Evolutionary conservation across 2,113 vertebrate species (phyloP), one percentile per base, ranked within the genome.

Genomic region (Odobenus rosmarus): DNA sequence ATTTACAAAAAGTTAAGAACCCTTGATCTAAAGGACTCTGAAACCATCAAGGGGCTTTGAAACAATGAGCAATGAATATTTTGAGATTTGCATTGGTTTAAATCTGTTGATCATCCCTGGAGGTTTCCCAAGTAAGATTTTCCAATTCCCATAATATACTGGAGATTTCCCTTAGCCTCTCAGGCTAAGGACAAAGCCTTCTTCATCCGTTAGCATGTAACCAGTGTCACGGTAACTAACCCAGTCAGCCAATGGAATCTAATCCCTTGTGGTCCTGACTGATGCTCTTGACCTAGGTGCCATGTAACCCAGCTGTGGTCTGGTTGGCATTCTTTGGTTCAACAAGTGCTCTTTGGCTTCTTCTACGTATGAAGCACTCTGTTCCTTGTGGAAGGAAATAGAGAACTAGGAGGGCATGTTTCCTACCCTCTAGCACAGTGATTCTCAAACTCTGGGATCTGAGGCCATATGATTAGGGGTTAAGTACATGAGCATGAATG

Each of bases 31-130:
- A 94, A 90, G 42, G 51, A 76, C 64, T 64, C 57, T 24, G 51
- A 79, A 79, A 53, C 21, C 26, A 82, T 82, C 83, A 77, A 82
- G 15, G 51, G 42, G 36, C 49, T 93, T 92, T 76, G 19, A 28
- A 88, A 90, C 33, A 87, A 69, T 46, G 69, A 53, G 33, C 33
- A 69, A 46, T 76, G n/a, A 91, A 55, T 21, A 61, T 88, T 92
- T 79, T 72, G 55, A 72, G 62, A 77, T 87, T 67, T 92, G 39
- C 64, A 36, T 93, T 93, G 85, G 15, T 46, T 96, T 76, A 81
- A 77, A 14, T 74, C n/a, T 55, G 31, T 31, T 80, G 62, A 90
- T 59, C 28, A 46, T 61, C 19, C 5, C 36, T 53, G 64, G 72
- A 86, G 80, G 19, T n/a, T 86, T 64, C 79, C 36, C 67, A 86